Evolutionary conservation across 2,113 vertebrate species (phyloP), one percentile per base, ranked within the genome.

Genomic region (Salminus brasiliensis): DNA sequence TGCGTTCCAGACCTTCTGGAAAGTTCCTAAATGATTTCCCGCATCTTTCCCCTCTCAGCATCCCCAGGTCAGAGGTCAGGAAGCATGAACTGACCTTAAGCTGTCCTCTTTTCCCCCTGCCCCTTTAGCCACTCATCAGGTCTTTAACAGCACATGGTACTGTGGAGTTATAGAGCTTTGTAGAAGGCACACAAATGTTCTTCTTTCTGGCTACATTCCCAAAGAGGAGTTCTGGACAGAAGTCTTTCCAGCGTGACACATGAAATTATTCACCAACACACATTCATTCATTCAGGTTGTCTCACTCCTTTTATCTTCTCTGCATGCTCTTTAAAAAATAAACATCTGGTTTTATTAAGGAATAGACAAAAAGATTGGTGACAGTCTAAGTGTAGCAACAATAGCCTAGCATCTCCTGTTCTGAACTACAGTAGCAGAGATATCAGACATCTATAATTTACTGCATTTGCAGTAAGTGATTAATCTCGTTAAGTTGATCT

Each of bases 1-100:
- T 43, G 74, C 18, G 29, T 63, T 63, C 21, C 18, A 21, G 18
- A 23, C 18, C 34, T 68, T 77, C 34, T 57, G 74, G 62, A 43
- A 68, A 55, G 10, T 30, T 53, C 6, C 34, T 43, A 5, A 68
- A 6, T 39, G 45, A 30, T 57, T 41, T 67, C 62, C 49, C 39
- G 15, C 63, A 36, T 76, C 62, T 29, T 25, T n/a, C 15, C 74
- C 63, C 23, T 66, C 62, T 39, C 15, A 68, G 16, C 52, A 23
- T 55, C 52, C 1, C 21, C 52, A 25, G 49, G 34, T 11, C 63
- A 76, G 21, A 43, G 63, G 62, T 55, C 32, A 67, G 25, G 62
- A 18, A 41, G 34, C 12, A 5, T 36, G 15, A 76, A 27, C 34
- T 67, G 47, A 76, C 25, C 21, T 43, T 43, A 47, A 41, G 47